Evolutionary conservation across 2,888 invertebrate genomes (phyloP).

Genomic region (Laspeyria flexula): DNA sequence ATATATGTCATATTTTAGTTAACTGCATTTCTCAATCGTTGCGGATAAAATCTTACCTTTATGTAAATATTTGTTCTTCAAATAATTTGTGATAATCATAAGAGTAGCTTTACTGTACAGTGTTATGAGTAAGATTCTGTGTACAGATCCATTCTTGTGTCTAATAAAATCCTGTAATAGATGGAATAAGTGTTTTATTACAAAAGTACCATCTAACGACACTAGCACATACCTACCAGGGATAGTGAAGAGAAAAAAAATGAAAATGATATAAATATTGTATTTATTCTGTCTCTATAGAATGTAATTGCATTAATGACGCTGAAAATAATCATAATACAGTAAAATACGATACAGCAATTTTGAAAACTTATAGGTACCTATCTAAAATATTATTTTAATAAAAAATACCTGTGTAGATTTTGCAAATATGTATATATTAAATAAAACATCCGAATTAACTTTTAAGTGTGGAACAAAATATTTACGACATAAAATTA

Average conservation of each 20-base stretch:
- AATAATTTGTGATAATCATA: slow-evolving; percentile 38
- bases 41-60: slow-evolving; percentile 20
- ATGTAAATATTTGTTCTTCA: slow-evolving; percentile 39
- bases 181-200: slow-evolving; percentile 35
- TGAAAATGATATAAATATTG: slow-evolving; percentile 70
- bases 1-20: background rate
- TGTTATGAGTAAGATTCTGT: slow-evolving; percentile 40
- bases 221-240: slow-evolving; percentile 1
- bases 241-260: slow-evolving; percentile 40
- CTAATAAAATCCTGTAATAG: slow-evolving; percentile 44
- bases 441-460: slow-evolving; percentile 38
- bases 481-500: slow-evolving; percentile 39
- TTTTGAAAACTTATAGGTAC: slow-evolving; percentile 61
- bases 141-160: slow-evolving; percentile 46
- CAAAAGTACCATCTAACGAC: background rate
- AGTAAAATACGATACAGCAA: slow-evolving; percentile 62
- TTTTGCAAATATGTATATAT: slow-evolving; percentile 35
- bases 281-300: slow-evolving; percentile 76
- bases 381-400: slow-evolving; percentile 38
- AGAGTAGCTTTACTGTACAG: slow-evolving; percentile 44
- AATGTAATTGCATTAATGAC: slow-evolving; percentile 73
- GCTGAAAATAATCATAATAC: slow-evolving; percentile 59
- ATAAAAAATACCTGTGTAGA: slow-evolving; percentile 38
- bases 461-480: slow-evolving; percentile 43
- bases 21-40: background rate